Base-by-base conservation (phyloP, 2,888 invertebrate genomes). In the Idaea biselata region DNA sequence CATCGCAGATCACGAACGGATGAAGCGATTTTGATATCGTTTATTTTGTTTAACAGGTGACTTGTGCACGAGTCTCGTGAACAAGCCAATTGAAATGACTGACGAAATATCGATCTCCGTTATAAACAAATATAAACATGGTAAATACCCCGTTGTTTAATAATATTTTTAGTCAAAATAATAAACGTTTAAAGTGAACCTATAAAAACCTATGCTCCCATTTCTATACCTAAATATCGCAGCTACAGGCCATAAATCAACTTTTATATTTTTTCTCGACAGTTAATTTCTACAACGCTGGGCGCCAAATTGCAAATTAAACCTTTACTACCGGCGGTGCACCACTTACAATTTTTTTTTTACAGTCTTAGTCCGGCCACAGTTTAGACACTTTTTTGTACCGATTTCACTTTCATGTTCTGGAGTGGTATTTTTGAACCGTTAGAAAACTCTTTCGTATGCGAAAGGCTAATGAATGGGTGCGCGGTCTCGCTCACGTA, bases 341-440 rank as follows among this genome's bases (percentile, higher is more conserved):
- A 70, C 63, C 66, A 75, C 68, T 71, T 69, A 66, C 69, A 73
- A 78, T 66, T 64, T 67, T 63, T n/a, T n/a, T n/a, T n/a, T n/a
- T n/a, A 65, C 71, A 73, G 70, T 74, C 76, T 71, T 74, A 79
- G 72, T 68, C 71, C 74, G 66, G 68, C 68, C 70, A 14, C 11
- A 14, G 44, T 8, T 44, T 8, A 14, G 44, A 14, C 44, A 14
- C 8, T 3, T 11, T 3, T 11, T 8, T 11, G 44, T 3, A 25
- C 44, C 8, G 44, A 44, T 25, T 25, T 25, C 5, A 25, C 44
- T 44, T 32, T 32, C 32, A 32, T 32, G 11, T 32, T 32, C n/a
- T n/a, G n/a, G n/a, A n/a, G n/a, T n/a, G n/a, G n/a, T n/a, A n/a
- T n/a, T n/a, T n/a, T n/a, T n/a, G n/a, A n/a, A n/a, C n/a, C n/a